Evolutionary conservation across 2,888 invertebrate genomes (phyloP), one percentile per base, ranked within the genome.

Genomic region (Junonia oenone): DNA sequence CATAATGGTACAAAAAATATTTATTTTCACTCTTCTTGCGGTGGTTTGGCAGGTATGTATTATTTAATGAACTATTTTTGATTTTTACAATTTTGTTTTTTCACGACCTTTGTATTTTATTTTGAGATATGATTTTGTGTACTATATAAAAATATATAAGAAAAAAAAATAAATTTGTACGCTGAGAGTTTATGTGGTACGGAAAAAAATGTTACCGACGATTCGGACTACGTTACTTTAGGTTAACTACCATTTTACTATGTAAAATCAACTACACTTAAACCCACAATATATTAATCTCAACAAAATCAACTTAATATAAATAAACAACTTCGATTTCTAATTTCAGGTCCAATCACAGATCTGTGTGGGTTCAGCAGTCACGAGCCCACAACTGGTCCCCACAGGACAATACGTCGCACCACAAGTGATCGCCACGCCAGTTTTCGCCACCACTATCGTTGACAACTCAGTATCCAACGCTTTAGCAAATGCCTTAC

Each of bases 401-500:
- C 37, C 63, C 2, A 56, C 54, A 6, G 35, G 60, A 3, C 51
- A 52, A 40, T 57, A 66, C 17, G 45, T 62, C 8, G 6, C 68
- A 9, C 54, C 67, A 17, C 66, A 67, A 50, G 51, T 65, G n/a
- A 47, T 61, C 2, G 29, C 65, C 19, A 43, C 62, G 14, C 66
- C 69, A 17, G 60, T 71, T 0, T 66, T 72, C 2, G 59, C 71
- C 0, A 76, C 76, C 0, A 80, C 82, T 0, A 61, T 82, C 0
- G 58, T 82, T 1, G 83, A 86, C 47, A 81, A 80, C 45, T 74
- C 77, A 0, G 61, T 86, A 2, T 74, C 80, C 1, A 83, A 76
- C 47, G 64, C 81, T 0, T 62, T 86, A 19, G 84, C 81, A 0
- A 83, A 83, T 27, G 76, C 83, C 0, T 58, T 86, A 1, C 84